A percentile compares a stretch with the other conserved stretches of the same genome.
These are phyloP conservation scores for Cosmopolites sordidus DNA, from an alignment of 2,888 invertebrate genomes.

Conservation along the genomic window DNA sequence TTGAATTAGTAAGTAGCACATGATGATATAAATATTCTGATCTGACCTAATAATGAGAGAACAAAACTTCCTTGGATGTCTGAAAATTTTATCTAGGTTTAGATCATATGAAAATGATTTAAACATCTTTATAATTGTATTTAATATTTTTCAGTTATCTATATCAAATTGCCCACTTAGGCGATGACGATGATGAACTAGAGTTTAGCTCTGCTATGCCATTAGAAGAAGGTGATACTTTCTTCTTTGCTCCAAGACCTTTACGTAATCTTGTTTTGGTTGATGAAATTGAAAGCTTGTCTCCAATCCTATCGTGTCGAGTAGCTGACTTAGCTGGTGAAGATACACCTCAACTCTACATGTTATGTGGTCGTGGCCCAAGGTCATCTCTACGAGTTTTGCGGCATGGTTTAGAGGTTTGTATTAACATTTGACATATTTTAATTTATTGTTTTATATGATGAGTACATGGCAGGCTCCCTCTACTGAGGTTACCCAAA, in stretches of 20 bases:
- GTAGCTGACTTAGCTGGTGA: slow-evolving; percentile 94
- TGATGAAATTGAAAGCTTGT: slow-evolving; percentile 94
- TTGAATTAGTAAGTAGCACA: no score
- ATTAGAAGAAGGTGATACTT: slow-evolving; percentile 96
- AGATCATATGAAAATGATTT: no score
- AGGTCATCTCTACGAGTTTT: slow-evolving; percentile 89
- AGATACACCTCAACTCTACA: slow-evolving; percentile 97
- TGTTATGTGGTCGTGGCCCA: slow-evolving; percentile 93
- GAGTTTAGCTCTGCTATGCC: slow-evolving; percentile 99
- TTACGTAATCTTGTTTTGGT: slow-evolving; percentile 92
- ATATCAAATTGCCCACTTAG: slow-evolving; percentile 98
- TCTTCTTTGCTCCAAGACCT: slow-evolving; percentile 94
- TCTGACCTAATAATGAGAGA: no score
- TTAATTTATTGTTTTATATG: not conserved
- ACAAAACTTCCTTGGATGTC: slow-evolving; percentile 31
- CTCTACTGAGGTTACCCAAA: slow-evolving; percentile 20
- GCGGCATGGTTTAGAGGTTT: slow-evolving; percentile 85
- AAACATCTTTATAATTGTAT: not conserved
- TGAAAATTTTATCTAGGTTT: no score
- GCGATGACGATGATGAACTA: slow-evolving; percentile 98
- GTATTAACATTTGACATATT: not conserved
- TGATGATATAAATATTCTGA: no score
- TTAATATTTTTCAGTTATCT: slow-evolving; percentile 63
- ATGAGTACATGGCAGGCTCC: slow-evolving; percentile 17
- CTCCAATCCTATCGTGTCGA: slow-evolving; percentile 80